Evolutionary conservation across 2,113 vertebrate genomes (phyloP), one percentile per base, ranked within the genome.

Genomic region (Asarcornis scutulata): DNA sequence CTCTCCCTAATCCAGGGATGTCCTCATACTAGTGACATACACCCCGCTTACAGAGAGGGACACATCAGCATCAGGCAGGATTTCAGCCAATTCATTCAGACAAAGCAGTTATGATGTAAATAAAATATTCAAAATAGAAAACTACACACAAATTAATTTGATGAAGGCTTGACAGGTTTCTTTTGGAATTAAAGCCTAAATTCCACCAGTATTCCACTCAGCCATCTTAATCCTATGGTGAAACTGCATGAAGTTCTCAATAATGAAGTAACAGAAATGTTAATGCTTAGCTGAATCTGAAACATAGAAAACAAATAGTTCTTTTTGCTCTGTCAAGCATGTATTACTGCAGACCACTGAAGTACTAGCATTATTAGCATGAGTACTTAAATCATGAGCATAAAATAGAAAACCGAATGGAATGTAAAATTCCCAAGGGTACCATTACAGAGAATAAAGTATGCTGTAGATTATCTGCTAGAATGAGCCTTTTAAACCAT

Each of bases 401-500:
- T 96, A 83, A 95, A 96, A 91, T 67, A 91, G 87, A 91, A 95
- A 96, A 93, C 20, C 1, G 72, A 93, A 89, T 93, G 95, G 96
- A 97, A 97, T 97, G 95, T 96, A 95, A 97, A 97, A 95, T 87
- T 90, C 95, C 95, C 95, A 31, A 77, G 94, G 66, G 96, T 90
- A 50, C 68, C 55, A 48, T 93, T 96, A 89, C 5, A 32, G 27
- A 90, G 55, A 94, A 90, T 75, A 87, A 97, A 97, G 8, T 81
- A 88, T 92, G 78, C 56, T 86, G 86, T 62, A 95, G 93, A 95
- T 97, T 89, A 94, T 93, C 79, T 93, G 50, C 89, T 96, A 83
- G 94, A 95, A 92, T 79, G 77, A 3, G 0, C 90, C 88, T 87
- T 96, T 95, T 86, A 91, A 96, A 82, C 66, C 17, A 13, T 90